Conservation (phyloP, 2,113 vertebrate species). For the Lepidothrix coronata region DNA sequence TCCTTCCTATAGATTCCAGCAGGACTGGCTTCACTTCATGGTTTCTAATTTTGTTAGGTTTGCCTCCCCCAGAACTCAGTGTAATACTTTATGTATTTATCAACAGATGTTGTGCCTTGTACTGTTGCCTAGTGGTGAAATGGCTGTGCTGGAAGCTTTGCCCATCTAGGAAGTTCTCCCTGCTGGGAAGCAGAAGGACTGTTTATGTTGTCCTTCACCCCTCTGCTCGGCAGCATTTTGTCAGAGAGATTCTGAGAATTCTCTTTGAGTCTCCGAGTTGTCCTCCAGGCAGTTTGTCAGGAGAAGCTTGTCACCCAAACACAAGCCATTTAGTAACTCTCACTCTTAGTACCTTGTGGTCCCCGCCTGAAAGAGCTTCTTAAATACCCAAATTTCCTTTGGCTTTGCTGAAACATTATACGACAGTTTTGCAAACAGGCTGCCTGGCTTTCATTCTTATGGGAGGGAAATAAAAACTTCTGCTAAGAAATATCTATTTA, state of each 20-base stretch:
- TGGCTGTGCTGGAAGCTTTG: rapidly evolving
- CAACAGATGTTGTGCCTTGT: neutral
- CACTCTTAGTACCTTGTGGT: neutral
- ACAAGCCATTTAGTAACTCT: neutral
- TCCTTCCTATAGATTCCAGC: no score
- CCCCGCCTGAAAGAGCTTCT: neutral
- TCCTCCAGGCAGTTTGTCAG: neutral
- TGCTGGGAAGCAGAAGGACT: neutral
- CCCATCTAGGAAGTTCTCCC: neutral
- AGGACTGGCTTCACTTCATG: rapidly evolving
- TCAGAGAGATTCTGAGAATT: neutral
- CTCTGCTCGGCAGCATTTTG: neutral
- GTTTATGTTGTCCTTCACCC: neutral
- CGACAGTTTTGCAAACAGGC: neutral
- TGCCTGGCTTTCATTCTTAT: neutral
- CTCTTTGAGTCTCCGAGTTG: neutral
- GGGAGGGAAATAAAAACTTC: neutral
- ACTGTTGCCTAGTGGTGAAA: no score
- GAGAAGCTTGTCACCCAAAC: neutral
- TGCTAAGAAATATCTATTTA: neutral
- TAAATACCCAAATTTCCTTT: neutral
- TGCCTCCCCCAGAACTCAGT: neutral
- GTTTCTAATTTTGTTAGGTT: neutral
- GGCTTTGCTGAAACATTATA: neutral
- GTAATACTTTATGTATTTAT: rapidly evolving